Percentiles rank a stretch among this genome's conserved stretches.
phyloP scores from a whole-genome alignment of 1,140 invertebrate species.

The Chelonus insularis region DNA sequence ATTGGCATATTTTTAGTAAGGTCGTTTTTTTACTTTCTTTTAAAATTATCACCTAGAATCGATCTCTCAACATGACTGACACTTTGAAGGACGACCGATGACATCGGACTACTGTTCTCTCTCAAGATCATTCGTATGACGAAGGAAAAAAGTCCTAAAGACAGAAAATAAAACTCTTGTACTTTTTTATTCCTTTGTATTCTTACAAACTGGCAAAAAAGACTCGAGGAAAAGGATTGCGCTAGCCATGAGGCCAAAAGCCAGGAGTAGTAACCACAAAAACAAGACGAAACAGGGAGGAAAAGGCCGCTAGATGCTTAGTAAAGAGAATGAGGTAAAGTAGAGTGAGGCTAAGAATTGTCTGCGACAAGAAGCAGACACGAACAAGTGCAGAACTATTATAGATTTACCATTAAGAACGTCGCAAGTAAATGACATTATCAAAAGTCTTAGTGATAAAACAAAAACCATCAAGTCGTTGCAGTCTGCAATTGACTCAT shows the following conservation, averaged over 20 bases:
- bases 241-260: conserved; percentile 1
- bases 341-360: neutral
- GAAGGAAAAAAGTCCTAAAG: conserved; percentile 8
- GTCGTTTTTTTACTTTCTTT: conserved; percentile 25
- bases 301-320: conserved; percentile 8
- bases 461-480: conserved; percentile 10
- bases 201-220: conserved; percentile 8
- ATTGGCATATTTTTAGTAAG: conserved; percentile 34
- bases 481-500: conserved; percentile 21
- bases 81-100: conserved; percentile 28
- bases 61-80: conserved; percentile 27
- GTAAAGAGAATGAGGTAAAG: neutral
- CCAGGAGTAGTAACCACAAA: conserved; percentile 8
- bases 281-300: conserved; percentile 23
- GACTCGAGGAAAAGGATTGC: conserved; percentile 25
- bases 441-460: conserved; percentile 5
- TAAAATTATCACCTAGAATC: conserved; percentile 38
- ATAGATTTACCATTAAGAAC: conserved; percentile 32
- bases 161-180: neutral
- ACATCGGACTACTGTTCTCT: conserved; percentile 28
- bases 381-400: conserved; percentile 23
- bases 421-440: conserved; percentile 18
- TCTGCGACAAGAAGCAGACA: conserved; percentile 10
- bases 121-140: conserved; percentile 27
- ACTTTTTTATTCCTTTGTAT: neutral